Conservation (phyloP, 2,113 vertebrate genomes). For the Sturnus vulgaris region DNA sequence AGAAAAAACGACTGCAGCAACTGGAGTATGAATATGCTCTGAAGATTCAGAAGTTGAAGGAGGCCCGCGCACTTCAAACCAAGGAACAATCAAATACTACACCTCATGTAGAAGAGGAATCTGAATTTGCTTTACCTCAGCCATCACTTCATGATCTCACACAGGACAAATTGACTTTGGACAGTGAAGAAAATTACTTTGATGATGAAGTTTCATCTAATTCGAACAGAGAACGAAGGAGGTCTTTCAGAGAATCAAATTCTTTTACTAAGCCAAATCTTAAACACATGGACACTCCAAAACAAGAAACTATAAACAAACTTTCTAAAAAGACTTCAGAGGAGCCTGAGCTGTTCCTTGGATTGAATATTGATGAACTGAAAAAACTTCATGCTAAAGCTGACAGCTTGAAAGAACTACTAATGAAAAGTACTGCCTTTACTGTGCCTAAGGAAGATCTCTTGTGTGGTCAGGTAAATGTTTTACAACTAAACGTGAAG, state of each 20-base stretch:
- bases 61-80: slow-evolving; percentile 83
- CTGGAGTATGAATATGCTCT: slow-evolving; percentile 95
- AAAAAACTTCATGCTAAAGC: slow-evolving; percentile 78
- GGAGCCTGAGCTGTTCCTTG: slow-evolving; percentile 81
- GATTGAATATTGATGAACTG: slow-evolving; percentile 85
- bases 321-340: slow-evolving; percentile 57
- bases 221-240: slow-evolving; percentile 74
- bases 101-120: slow-evolving; percentile 66
- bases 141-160: slow-evolving; percentile 95
- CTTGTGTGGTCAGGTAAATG: slow-evolving; percentile 73
- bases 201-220: slow-evolving; percentile 81
- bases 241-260: slow-evolving; percentile 86
- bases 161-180: slow-evolving; percentile 91
- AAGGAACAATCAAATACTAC: slow-evolving; percentile 65
- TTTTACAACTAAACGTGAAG: not conserved
- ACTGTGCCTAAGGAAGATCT: slow-evolving; percentile 48
- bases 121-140: slow-evolving; percentile 83
- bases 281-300: slow-evolving; percentile 76
- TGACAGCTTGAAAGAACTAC: slow-evolving; percentile 79
- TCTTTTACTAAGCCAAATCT: slow-evolving; percentile 93
- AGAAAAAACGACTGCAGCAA: slow-evolving; percentile 91
- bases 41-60: slow-evolving; percentile 95
- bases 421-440: slow-evolving; percentile 71
- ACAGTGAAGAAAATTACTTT: slow-evolving; percentile 82
- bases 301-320: slow-evolving; percentile 75